phyloP scores from a whole-genome alignment of 1,140 invertebrate species.

The Procambarus virginalis region DNA sequence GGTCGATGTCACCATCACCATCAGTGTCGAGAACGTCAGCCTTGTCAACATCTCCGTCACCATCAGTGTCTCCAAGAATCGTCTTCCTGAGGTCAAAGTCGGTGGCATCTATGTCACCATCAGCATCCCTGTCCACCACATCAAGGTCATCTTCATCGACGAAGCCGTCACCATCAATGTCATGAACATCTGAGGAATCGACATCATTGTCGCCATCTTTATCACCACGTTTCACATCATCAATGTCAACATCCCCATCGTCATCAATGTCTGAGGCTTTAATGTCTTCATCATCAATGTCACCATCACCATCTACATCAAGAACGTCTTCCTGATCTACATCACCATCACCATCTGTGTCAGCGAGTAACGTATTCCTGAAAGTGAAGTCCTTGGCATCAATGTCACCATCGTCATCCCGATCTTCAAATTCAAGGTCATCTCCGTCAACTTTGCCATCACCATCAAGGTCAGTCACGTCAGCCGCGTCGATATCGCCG shows the following conservation, averaged over 20 bases:
- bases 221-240: constrained; percentile 53
- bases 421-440: constrained; percentile 46
- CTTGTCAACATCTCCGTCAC: constrained; percentile 61
- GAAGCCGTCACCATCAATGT: constrained; percentile 60
- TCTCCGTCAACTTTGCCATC: constrained; percentile 53
- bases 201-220: constrained; percentile 55
- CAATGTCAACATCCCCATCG: constrained; percentile 66
- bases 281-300: constrained; percentile 58
- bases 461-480: constrained; percentile 53
- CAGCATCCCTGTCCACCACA: constrained; percentile 55
- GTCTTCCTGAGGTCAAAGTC: constrained; percentile 45
- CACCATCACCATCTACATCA: constrained; percentile 61
- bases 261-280: constrained; percentile 62
- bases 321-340: constrained; percentile 56
- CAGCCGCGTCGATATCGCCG: constrained; percentile 59
- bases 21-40: constrained; percentile 68
- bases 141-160: constrained; percentile 59
- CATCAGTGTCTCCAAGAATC: constrained; percentile 62
- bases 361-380: constrained; percentile 37
- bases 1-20: constrained; percentile 66
- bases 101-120: constrained; percentile 43
- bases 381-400: constrained; percentile 55
- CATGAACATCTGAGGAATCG: constrained; percentile 47
- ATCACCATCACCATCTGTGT: constrained; percentile 66
- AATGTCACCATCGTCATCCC: constrained; percentile 62